Percentiles rank a stretch among this genome's conserved stretches.
These are phyloP conservation scores for Periplaneta americana DNA, from an alignment of 1,140 invertebrate genomes.

Conservation along the genomic window DNA sequence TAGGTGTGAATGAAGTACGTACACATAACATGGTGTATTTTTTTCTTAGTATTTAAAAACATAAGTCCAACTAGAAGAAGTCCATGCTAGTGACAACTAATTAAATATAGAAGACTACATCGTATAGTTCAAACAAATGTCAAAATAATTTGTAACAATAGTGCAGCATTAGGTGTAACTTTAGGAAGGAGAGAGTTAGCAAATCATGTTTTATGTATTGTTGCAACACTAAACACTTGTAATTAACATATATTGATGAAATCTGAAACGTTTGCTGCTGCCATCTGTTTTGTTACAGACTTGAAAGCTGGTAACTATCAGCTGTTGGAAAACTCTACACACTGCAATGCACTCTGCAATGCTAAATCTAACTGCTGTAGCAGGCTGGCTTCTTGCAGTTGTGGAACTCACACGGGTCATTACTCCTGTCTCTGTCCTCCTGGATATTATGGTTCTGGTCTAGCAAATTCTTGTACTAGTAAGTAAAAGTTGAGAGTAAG, in stretches of 20 bases:
- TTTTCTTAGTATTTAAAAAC: background rate
- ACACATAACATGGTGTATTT: background rate
- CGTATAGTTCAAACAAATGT: no score
- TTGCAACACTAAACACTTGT: no score
- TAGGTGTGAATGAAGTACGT: background rate
- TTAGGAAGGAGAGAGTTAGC: no score
- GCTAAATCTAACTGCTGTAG: constrained; percentile 49
- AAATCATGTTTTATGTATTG: no score
- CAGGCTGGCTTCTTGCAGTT: constrained; percentile 51
- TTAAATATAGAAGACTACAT: no score
- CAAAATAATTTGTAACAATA: no score
- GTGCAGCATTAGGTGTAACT: no score
- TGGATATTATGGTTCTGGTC: constrained; percentile 61
- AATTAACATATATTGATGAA: no score
- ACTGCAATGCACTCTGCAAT: constrained; percentile 51
- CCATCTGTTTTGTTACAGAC: constrained; percentile 40
- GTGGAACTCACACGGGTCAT: constrained; percentile 60
- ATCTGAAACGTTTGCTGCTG: no score
- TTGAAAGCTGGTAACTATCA: constrained; percentile 53
- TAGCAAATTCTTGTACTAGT: constrained; percentile 54
- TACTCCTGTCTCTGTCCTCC: constrained; percentile 59
- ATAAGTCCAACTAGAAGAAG: background rate
- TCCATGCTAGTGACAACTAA: no score
- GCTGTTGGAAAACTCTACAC: constrained; percentile 36
- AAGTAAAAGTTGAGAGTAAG: no score